Evolutionary conservation across 35 echinoderm and acorn worm species (phyloP).

Genomic region (Ophiothrix spiculata): DNA sequence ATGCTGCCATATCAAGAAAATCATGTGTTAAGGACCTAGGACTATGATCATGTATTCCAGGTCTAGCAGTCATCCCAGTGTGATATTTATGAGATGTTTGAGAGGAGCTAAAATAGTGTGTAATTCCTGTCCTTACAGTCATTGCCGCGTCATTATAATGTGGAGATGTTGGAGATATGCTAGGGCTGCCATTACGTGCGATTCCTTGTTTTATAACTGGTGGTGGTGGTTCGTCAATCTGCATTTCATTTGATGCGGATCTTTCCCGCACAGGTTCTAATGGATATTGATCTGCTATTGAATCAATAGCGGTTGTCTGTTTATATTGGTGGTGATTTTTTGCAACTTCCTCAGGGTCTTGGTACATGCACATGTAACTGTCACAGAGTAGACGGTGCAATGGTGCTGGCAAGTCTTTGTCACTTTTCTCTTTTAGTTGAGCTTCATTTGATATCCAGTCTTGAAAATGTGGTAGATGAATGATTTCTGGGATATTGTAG

Average conservation of each 20-base stretch:
- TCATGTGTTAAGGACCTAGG: too few species aligned
- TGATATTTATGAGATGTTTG: too few species aligned
- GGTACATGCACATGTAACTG: slow-evolving; percentile 73
- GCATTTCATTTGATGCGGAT: neutral
- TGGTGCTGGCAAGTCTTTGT: slow-evolving; percentile 42
- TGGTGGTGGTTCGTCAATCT: too few species aligned
- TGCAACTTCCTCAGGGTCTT: neutral
- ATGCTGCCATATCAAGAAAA: neutral
- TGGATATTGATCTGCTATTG: neutral
- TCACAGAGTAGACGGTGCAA: slow-evolving; percentile 56
- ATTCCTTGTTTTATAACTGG: too few species aligned
- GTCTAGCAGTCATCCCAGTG: neutral
- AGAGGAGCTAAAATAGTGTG: too few species aligned
- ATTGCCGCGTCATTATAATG: too few species aligned
- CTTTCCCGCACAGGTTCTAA: neutral
- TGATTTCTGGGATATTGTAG: slow-evolving; percentile 68
- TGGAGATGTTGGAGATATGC: too few species aligned
- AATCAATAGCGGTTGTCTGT: neutral
- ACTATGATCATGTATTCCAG: too few species aligned
- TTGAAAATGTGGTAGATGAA: slow-evolving; percentile 46
- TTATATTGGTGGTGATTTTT: neutral
- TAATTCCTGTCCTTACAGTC: too few species aligned
- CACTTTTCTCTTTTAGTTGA: neutral
- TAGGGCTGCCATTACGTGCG: too few species aligned
- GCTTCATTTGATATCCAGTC: slow-evolving; percentile 31